Percentiles rank a stretch among this genome's conserved stretches.
Evolutionary conservation across 2,113 vertebrate species (phyloP).

Genomic region (Phylloscopus trochilus): DNA sequence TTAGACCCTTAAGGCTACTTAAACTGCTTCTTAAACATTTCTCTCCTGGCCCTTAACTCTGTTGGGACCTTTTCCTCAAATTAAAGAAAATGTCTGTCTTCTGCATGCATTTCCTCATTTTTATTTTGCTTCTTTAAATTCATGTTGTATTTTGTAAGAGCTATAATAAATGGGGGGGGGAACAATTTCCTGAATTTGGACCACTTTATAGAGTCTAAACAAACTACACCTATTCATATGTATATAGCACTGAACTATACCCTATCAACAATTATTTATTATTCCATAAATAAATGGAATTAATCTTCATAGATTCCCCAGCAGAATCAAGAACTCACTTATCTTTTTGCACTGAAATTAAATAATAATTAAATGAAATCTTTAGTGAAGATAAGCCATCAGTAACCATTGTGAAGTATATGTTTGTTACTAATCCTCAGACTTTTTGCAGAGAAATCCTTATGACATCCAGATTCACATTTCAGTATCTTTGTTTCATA

Average conservation of each 20-base stretch:
- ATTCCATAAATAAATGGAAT: background rate
- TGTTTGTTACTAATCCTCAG: background rate
- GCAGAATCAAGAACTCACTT: background rate
- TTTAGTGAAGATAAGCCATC: background rate
- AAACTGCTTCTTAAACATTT: background rate
- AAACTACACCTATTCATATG: background rate
- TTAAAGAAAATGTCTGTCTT: background rate
- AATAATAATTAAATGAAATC: background rate
- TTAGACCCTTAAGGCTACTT: background rate
- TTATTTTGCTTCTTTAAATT: background rate
- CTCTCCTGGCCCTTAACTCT: background rate
- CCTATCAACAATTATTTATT: background rate
- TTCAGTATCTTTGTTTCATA: background rate
- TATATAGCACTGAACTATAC: background rate
- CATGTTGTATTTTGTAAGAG: background rate
- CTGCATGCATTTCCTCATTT: background rate
- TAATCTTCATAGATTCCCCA: background rate
- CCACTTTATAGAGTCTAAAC: background rate
- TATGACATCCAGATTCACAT: background rate
- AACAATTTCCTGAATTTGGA: fast-evolving
- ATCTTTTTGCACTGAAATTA: background rate
- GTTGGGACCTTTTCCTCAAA: background rate
- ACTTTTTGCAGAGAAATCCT: background rate
- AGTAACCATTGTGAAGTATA: background rate
- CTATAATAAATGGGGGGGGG: background rate